Base-by-base conservation (phyloP, 2,113 vertebrate genomes). In the Phylloscopus whistleri region DNA sequence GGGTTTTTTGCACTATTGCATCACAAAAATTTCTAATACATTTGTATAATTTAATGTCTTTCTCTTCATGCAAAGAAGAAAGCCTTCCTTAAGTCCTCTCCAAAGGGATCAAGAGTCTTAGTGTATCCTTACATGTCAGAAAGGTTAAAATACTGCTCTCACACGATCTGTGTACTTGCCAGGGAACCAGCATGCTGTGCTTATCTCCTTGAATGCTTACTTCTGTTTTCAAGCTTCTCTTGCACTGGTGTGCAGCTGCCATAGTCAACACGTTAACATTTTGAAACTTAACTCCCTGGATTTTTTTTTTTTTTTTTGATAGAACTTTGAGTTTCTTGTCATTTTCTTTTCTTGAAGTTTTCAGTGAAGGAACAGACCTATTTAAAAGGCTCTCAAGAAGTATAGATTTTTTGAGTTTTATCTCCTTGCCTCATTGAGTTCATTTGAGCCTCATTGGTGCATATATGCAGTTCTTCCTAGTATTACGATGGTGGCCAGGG, bases 361-460 rank as follows among this genome's bases (percentile, higher is more conserved):
- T 55, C 23, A 82, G 92, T 95, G 94, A 97, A 97, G 84, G 30
- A 95, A 62, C 37, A 91, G 67, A 91, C 60, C 28, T 77, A 56
- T 90, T 95, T 82, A 55, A 78, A 74, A 82, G 92, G 15, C n/a
- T 88, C 21, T 93, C 76, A 70, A 77, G 16, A 58, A 60, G 30
- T n/a, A 76, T 26, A 91, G 48, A 22, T 9, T 35, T 87, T 78
- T 48, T 28, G 16, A 1, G 1, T 30, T 83, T 82, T 31, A 24
- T 79, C 87, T 76, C 53, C 10, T 51, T 80, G 19, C 49, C 52
- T 85, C 52, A 22, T 33, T 89, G n/a, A 41, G 33, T 69, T 94
- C 5, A 16, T 87, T 81, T 89, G 33, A 69, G 35, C 67, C 66
- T 96, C 35, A 66, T n/a, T 23, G 64, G 15, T 84, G 27, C 44